Evolutionary conservation across 1,140 invertebrate species (phyloP), one percentile per base, ranked within the genome.

Genomic region (Batillaria attramentaria): DNA sequence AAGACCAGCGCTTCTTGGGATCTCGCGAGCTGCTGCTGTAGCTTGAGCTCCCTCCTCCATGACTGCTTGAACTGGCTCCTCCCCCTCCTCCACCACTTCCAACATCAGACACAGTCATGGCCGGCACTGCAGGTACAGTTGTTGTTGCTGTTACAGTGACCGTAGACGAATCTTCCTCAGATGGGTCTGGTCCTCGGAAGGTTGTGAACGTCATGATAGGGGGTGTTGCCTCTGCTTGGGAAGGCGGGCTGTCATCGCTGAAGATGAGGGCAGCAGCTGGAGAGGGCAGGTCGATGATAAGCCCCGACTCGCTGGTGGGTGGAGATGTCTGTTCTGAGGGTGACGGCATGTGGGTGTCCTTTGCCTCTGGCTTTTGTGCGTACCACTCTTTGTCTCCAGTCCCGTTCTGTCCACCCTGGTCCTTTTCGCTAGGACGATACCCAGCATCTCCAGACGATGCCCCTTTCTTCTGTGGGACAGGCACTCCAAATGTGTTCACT

Each of bases 191-290:
- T n/a, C n/a, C n/a, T 57, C 83, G 20, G 57, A 84, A 84, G 8
- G 83, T 84, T 35, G 83, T 81, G 66, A 84, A 84, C 24, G 80
- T 84, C 57, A 83, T 33, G 18, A 73, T 42, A 28, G 80, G 43
- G 20, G 80, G 54, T 10, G 46, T 37, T 10, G 50, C 46, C 33
- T 70, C 74, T 20, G 54, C 39, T 50, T 77, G 68, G 1, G 73
- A 76, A 6, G 79, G 65, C 24, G 83, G 83, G 42, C 83, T 84
- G 24, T 83, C 79, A 41, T 84, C 84, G 24, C 79, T 79, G 72
- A 83, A 83, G 13, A 87, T 74, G 35, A 84, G 81, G 1, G 81
- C 84, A 35, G 86, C 86, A 24, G 86, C 86, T 13, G 84, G 83
- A 43, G 86, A 87, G 5, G 84, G 84, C 24, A 82, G 79, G 65